Base-by-base conservation (phyloP, 2,113 vertebrate genomes). In the Malurus elegans region DNA sequence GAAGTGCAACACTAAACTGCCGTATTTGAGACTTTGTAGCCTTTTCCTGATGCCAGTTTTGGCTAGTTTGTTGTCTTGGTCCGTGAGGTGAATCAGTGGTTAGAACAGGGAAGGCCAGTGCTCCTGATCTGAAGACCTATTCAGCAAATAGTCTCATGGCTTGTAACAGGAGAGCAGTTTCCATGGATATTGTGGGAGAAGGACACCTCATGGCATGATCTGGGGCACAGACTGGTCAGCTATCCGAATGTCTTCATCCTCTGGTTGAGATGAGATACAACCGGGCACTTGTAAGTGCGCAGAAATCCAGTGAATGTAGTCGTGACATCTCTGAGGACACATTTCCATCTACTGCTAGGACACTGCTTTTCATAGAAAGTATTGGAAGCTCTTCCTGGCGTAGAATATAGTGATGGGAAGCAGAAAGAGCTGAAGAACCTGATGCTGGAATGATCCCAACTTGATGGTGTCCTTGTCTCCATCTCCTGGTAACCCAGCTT, bases 11-110 rank as follows among this genome's bases (percentile, higher is more conserved):
- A n/a, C 21, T 54, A 15, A 57, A 61, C 14, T 34, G n/a, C 50
- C 53, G 1, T 40, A 16, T 57, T 80, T 53, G 23, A 65, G 50
- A 66, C 60, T 76, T 44, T 4, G 8, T 24, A 42, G 20, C 5
- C 25, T 18, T 84, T 90, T 78, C 10, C n/a, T 38, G 4, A 8
- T 75, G 42, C 5, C 11, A 18, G 7, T 48, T 92, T 42, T 65
- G 29, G 10, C 16, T 51, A 16, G 21, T 90, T 84, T 78, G 28
- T 53, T 2, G 5, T 64, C 20, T 57, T 73, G n/a, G 50, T 66
- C 42, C 18, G 13, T 0, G 2, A 42, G 36, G 16, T 61, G 10
- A 1, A 0, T 61, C 53, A 56, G n/a, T 76, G 29, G 16, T 64
- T 86, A 47, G 17, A 48, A 50, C 10, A 40, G 45, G 36, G 23